phyloP scores from a whole-genome alignment of 2,113 vertebrate genomes.

The Centropristis striata region DNA sequence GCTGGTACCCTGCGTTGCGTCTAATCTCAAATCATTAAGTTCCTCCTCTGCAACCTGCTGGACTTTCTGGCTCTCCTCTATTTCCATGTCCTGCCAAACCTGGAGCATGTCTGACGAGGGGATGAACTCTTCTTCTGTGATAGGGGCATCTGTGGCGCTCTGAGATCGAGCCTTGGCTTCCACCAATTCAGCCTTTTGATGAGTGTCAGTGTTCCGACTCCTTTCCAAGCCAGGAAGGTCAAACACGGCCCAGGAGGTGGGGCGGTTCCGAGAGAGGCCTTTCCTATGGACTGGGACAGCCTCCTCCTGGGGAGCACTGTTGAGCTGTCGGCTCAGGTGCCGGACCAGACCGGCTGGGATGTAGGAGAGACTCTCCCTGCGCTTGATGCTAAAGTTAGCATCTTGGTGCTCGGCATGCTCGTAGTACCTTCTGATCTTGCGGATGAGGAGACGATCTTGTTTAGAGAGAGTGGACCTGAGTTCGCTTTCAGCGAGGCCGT shows the following conservation, averaged over 20 bases:
- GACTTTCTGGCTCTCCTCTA: slow-evolving; percentile 55
- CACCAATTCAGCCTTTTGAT: slow-evolving; percentile 7
- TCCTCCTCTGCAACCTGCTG: slow-evolving; percentile 19
- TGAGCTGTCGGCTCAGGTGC: slow-evolving; percentile 90
- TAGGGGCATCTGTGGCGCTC: slow-evolving; percentile 32
- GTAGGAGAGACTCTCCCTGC: slow-evolving; percentile 94
- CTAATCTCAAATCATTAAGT: background rate
- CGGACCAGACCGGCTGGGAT: slow-evolving; percentile 95
- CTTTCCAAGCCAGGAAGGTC: slow-evolving; percentile 82
- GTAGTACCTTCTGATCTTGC: slow-evolving; percentile 94
- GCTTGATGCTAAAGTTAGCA: slow-evolving; percentile 88
- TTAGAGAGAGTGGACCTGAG: slow-evolving; percentile 86
- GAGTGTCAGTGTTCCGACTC: slow-evolving; percentile 19
- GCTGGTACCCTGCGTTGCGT: slow-evolving; percentile 35
- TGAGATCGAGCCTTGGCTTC: slow-evolving; percentile 25
- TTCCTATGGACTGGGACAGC: slow-evolving; percentile 39
- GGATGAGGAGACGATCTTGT: slow-evolving; percentile 90
- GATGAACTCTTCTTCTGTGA: slow-evolving; percentile 85
- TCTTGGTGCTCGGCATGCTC: slow-evolving; percentile 91
- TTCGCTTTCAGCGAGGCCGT: slow-evolving; percentile 67
- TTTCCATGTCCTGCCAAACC: slow-evolving; percentile 89
- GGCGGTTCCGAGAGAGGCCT: slow-evolving; percentile 65
- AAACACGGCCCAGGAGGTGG: slow-evolving; percentile 86
- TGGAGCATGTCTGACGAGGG: slow-evolving; percentile 85
- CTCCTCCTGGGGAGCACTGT: slow-evolving; percentile 83